Percentiles rank a stretch among this genome's conserved stretches.
These are phyloP conservation scores for Platysteira castanea DNA, from an alignment of 2,113 vertebrate species.

Conservation along the genomic window DNA sequence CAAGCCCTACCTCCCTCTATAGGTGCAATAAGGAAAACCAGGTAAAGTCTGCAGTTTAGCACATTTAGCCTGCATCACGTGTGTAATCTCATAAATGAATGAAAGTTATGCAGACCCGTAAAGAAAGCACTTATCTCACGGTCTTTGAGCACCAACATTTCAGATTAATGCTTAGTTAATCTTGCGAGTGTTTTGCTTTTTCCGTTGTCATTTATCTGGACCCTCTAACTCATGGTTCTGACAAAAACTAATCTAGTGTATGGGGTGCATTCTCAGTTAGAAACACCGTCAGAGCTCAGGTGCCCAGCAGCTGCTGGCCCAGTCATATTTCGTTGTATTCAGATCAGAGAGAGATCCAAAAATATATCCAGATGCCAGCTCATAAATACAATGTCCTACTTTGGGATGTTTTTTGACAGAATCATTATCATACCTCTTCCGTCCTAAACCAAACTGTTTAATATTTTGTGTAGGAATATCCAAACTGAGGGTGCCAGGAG, in stretches of 20 bases:
- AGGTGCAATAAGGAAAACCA: not conserved
- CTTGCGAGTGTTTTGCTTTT: not conserved
- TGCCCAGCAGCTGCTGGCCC: not conserved
- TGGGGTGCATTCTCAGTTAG: not conserved
- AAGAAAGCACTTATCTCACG: not conserved
- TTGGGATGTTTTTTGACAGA: not conserved
- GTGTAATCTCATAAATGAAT: not conserved
- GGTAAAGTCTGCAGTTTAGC: not conserved
- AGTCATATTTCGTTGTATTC: not conserved
- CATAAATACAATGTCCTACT: not conserved
- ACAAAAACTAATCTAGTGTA: not conserved
- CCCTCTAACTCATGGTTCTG: not conserved
- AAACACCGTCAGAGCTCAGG: not conserved
- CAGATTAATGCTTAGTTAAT: not conserved
- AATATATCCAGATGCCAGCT: not conserved
- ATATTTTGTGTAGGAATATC: not conserved
- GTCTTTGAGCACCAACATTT: not conserved
- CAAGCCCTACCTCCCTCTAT: not conserved
- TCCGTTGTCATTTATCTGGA: not conserved
- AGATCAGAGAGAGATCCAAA: not conserved
- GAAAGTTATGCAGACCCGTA: rapidly evolving
- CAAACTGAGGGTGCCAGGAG: not conserved
- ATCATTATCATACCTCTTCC: rapidly evolving
- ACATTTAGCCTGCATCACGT: not conserved
- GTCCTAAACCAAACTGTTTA: not conserved